phyloP scores from a whole-genome alignment of 2,797 vertebrate genomes.

The Podargus strigoides region DNA sequence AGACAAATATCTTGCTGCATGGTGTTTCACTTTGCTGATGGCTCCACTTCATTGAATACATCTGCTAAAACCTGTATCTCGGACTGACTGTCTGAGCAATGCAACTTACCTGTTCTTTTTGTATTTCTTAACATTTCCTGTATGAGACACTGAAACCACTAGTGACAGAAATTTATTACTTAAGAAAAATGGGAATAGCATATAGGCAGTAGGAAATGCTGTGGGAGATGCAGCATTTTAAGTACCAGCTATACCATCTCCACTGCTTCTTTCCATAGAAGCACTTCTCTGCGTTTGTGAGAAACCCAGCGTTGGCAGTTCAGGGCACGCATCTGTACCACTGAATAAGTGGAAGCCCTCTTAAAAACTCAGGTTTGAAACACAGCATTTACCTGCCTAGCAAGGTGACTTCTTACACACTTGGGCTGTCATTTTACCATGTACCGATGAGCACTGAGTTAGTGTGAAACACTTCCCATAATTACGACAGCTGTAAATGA shows the following conservation, averaged over 20 bases:
- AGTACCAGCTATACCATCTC: not conserved
- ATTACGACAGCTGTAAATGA: slow-evolving; percentile 13
- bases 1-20: not conserved
- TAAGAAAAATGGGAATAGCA: not conserved
- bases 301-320: not conserved
- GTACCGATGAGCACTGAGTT: not conserved
- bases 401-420: slow-evolving; percentile 3
- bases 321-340: not conserved
- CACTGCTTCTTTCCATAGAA: not conserved
- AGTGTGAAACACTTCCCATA: not conserved
- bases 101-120: accelerated
- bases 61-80: not conserved
- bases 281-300: not conserved
- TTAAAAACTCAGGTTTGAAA: not conserved
- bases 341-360: not conserved
- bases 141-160: not conserved
- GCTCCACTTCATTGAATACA: not conserved
- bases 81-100: not conserved
- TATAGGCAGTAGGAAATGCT: not conserved
- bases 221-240: not conserved
- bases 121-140: not conserved
- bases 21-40: not conserved
- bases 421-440: not conserved
- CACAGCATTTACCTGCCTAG: not conserved
- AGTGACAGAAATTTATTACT: not conserved